A percentile compares a stretch with the other conserved stretches of the same genome.
phyloP scores from a whole-genome alignment of 1,140 invertebrate genomes.

The Pantala flavescens region DNA sequence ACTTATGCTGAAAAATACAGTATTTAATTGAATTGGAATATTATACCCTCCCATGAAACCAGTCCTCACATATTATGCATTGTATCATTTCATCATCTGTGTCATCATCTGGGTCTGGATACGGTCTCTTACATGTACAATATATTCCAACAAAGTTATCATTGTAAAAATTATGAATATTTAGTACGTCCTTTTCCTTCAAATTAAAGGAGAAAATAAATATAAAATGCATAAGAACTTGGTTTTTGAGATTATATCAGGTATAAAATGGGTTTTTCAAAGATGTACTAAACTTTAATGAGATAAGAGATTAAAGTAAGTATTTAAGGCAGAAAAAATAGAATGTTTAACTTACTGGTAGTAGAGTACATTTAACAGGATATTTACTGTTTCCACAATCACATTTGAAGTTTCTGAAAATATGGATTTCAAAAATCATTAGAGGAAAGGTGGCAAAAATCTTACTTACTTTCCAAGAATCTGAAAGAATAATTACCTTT shows the following conservation, averaged over 20 bases:
- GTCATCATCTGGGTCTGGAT: conserved; percentile 79
- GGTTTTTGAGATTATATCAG: background rate
- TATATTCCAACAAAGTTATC: conserved; percentile 92
- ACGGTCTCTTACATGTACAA: conserved; percentile 86
- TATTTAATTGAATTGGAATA: background rate
- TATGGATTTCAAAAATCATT: background rate
- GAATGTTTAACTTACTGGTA: background rate
- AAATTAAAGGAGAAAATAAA: conserved; percentile 18
- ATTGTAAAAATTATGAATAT: conserved; percentile 76
- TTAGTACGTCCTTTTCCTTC: conserved; percentile 50
- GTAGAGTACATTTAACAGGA: background rate
- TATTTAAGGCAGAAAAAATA: no score
- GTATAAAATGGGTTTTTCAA: no score
- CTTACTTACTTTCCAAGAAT: conserved; percentile 73
- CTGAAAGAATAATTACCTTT: conserved; percentile 96
- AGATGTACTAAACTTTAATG: no score
- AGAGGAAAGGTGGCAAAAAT: conserved; percentile 52
- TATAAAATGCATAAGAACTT: background rate
- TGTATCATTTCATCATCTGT: conserved; percentile 90
- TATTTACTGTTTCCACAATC: background rate
- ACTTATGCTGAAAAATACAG: background rate
- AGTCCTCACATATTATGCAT: conserved; percentile 95
- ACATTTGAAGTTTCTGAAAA: conserved; percentile 13
- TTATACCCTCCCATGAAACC: conserved; percentile 72
- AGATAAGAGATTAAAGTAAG: no score